Evolutionary conservation across 2,113 vertebrate species (phyloP).

Genomic region (Rhinogobius similis): DNA sequence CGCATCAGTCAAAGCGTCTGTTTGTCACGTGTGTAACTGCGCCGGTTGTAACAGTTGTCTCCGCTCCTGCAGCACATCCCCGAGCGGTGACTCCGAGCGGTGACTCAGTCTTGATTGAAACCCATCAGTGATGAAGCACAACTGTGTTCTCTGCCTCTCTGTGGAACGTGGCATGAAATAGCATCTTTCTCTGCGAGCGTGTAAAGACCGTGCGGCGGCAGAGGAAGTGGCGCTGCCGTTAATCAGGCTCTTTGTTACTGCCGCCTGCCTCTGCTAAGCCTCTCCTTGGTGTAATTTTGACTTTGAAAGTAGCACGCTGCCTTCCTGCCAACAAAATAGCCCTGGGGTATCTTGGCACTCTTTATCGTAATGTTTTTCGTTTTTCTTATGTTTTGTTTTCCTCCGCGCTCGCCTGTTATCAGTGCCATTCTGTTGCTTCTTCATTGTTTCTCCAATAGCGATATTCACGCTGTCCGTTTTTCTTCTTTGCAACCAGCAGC

Average conservation of each 20-base stretch:
- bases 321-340: constrained; percentile 61
- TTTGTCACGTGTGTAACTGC: not conserved
- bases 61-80: not conserved
- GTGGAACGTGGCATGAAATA: constrained; percentile 2
- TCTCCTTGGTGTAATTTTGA: constrained; percentile 61
- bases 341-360: constrained; percentile 56
- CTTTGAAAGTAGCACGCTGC: constrained; percentile 64
- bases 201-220: constrained; percentile 16
- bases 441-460: constrained; percentile 30
- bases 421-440: constrained; percentile 30
- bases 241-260: constrained; percentile 38
- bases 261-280: constrained; percentile 50
- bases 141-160: not conserved
- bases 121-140: not conserved
- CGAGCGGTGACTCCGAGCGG: not conserved
- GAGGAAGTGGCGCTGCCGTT: constrained; percentile 33
- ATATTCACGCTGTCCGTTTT: constrained; percentile 31
- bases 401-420: constrained; percentile 27
- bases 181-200: constrained; percentile 27
- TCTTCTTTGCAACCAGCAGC: constrained; percentile 5
- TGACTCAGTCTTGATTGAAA: constrained; percentile 6
- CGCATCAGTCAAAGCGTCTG: no score
- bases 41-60: not conserved
- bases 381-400: constrained; percentile 13
- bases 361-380: constrained; percentile 41